Conservation (phyloP, 2,113 vertebrate genomes). For the Bostrychus sinensis region DNA sequence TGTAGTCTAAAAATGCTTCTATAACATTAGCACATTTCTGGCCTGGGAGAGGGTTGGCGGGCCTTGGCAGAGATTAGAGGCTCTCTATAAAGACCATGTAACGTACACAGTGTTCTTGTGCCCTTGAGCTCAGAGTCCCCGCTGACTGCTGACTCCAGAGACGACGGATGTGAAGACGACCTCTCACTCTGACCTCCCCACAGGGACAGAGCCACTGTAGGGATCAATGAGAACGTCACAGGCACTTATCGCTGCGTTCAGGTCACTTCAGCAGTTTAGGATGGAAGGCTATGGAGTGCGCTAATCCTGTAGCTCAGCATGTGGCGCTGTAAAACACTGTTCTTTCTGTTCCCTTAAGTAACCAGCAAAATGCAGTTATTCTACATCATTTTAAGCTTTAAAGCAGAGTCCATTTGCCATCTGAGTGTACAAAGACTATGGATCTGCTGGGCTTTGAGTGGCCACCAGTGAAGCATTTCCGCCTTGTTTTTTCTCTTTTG, state of each 20-base stretch:
- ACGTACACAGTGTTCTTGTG: slow-evolving; percentile 32
- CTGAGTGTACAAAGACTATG: no score
- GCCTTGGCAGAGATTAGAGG: background rate
- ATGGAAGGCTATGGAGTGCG: slow-evolving; percentile 15
- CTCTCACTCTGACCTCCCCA: slow-evolving; percentile 46
- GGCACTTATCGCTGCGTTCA: slow-evolving; percentile 30
- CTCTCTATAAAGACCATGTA: background rate
- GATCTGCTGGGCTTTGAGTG: no score
- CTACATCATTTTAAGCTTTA: slow-evolving; percentile 2
- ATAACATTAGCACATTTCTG: background rate
- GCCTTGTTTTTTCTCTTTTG: no score
- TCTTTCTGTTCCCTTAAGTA: background rate
- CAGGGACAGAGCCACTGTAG: slow-evolving; percentile 44
- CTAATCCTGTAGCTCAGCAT: slow-evolving; percentile 29
- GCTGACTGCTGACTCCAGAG: slow-evolving; percentile 45
- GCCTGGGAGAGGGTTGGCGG: background rate
- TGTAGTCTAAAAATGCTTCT: background rate
- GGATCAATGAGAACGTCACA: slow-evolving; percentile 49
- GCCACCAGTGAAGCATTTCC: no score
- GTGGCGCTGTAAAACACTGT: background rate
- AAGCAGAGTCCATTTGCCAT: background rate
- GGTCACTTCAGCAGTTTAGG: slow-evolving; percentile 31
- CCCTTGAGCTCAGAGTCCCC: slow-evolving; percentile 66
- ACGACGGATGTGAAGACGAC: slow-evolving; percentile 55
- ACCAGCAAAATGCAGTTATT: background rate